phyloP scores from a whole-genome alignment of 2,888 invertebrate species.

The Calliphora vomitoria region DNA sequence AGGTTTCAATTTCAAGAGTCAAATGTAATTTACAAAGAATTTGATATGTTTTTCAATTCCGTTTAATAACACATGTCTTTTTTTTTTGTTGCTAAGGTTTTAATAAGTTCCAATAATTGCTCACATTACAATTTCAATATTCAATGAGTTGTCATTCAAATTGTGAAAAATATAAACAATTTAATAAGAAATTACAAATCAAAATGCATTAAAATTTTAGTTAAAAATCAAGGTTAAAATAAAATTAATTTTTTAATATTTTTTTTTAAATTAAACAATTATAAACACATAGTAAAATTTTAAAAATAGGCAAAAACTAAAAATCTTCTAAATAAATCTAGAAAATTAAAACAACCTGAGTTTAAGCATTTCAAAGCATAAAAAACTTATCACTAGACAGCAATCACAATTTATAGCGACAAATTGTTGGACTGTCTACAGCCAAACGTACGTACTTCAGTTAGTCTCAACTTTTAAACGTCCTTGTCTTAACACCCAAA shows the following conservation, averaged over 20 bases:
- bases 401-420: conserved; percentile 64
- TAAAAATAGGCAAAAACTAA: neutral
- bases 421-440: conserved; percentile 53
- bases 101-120: conserved; percentile 39
- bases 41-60: conserved; percentile 65
- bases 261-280: neutral
- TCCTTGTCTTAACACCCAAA: conserved; percentile 74
- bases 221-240: conserved; percentile 40
- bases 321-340: neutral
- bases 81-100: neutral
- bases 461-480: conserved; percentile 59
- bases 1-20: conserved; percentile 60
- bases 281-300: neutral
- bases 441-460: conserved; percentile 10
- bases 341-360: neutral
- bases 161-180: neutral
- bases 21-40: conserved; percentile 67
- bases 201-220: conserved; percentile 50
- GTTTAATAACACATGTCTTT: conserved; percentile 23
- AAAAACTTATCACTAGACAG: conserved; percentile 28
- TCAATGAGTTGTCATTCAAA: conserved; percentile 68
- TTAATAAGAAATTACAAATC: conserved; percentile 4
- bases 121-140: conserved; percentile 59
- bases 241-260: neutral
- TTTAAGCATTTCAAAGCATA: conserved; percentile 28